Base-by-base conservation (phyloP, 2,888 invertebrate species). In the Spialia ferax region DNA sequence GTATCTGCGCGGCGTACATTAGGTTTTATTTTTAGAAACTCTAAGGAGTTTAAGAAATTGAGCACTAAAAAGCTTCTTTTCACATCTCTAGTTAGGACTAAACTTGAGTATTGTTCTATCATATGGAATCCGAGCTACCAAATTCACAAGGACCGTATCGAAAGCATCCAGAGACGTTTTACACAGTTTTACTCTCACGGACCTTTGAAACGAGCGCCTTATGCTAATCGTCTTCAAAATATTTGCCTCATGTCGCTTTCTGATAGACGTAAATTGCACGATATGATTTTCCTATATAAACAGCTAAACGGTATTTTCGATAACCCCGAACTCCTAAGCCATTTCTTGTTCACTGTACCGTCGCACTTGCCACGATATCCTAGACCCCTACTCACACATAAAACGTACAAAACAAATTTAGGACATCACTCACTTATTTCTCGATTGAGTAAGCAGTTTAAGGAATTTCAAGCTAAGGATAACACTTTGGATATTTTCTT, bases 181-280 rank as follows among this genome's bases (percentile, higher is more conserved):
- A 29, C 26, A 29, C n/a, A 32, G 13, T 18, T 48, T 20, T 48
- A 20, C 7, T 48, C 48, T 10, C 1, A 48, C 4, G 48, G 48
- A 10, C 4, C 4, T 2, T 11, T n/a, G 1, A 48, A 48, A 20
- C 18, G 48, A 11, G 10, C 22, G n/a, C 48, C 48, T 0, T 63
- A 63, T 18, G n/a, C 3, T 8, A 22, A 38, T 18, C 52, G 62
- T 26, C 62, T 63, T 13, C 18, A 23, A 10, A 23, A 15, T n/a
- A 54, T 54, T 4, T 18, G 38, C 8, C 50, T 62, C 2, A 62
- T 52, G 22, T 35, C 35, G 5, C 22, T 62, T 1, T 52, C 32
- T n/a, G 35, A 62, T n/a, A 62, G 61, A 62, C 61, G 61, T 18
- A 62, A 62, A 52, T 22, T 35, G 7, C 50, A 52, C 8, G 61